phyloP scores from a whole-genome alignment of 2,113 vertebrate species.

The Calonectris borealis region DNA sequence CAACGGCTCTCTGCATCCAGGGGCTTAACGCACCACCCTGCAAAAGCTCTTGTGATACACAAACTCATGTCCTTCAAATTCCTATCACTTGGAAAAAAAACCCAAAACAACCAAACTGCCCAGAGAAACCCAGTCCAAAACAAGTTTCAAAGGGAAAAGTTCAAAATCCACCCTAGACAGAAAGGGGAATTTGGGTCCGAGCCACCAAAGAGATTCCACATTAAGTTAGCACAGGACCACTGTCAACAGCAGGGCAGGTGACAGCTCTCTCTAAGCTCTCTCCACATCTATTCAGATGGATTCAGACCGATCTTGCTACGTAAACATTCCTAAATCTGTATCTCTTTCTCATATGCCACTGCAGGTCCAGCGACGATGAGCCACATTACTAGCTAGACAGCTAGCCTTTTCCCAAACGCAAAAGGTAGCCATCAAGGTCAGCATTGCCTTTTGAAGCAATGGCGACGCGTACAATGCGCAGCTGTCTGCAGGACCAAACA shows the following conservation, averaged over 20 bases:
- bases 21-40: background rate
- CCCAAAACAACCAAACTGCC: background rate
- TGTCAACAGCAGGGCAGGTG: background rate
- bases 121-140: background rate
- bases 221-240: background rate
- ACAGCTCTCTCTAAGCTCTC: background rate
- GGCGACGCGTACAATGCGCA: rapidly evolving
- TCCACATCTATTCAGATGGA: background rate
- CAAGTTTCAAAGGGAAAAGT: background rate
- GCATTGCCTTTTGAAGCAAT: background rate
- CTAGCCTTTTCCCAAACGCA: background rate
- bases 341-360: background rate
- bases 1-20: background rate
- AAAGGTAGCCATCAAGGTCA: background rate
- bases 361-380: rapidly evolving
- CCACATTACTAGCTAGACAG: background rate
- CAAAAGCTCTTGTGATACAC: background rate
- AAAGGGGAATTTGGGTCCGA: background rate
- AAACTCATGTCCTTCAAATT: background rate
- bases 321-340: background rate
- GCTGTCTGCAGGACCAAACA: background rate
- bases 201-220: background rate
- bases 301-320: rapidly evolving
- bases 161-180: background rate
- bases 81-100: background rate